phyloP scores from a whole-genome alignment of 2,113 vertebrate species.

The Myiozetetes cayanensis region DNA sequence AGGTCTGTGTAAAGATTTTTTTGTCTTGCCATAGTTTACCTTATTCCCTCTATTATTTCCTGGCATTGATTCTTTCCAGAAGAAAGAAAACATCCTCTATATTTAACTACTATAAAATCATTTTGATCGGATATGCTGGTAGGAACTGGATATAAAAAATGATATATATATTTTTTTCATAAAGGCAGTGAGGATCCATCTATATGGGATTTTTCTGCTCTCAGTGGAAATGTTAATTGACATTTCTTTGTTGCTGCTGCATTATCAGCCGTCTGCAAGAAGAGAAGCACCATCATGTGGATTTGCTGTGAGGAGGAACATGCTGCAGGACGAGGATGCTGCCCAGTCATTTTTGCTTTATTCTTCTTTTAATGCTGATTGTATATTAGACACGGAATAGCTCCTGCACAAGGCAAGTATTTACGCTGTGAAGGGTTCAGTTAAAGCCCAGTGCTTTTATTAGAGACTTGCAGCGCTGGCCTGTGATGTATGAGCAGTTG shows the following conservation, averaged over 20 bases:
- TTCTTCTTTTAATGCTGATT: background rate
- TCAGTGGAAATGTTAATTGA: background rate
- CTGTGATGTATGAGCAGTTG: background rate
- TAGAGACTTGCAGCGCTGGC: background rate
- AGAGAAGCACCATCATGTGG: background rate
- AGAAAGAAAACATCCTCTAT: background rate
- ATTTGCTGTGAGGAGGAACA: conserved; percentile 7
- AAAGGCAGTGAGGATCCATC: background rate
- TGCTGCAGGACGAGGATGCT: background rate
- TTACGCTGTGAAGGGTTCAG: background rate
- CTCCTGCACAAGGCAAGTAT: background rate
- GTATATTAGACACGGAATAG: background rate
- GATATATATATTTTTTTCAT: background rate
- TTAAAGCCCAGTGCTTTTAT: background rate
- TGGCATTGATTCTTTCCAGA: background rate
- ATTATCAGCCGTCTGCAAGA: background rate
- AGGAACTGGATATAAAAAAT: background rate
- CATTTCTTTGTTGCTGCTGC: background rate
- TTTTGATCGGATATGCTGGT: background rate
- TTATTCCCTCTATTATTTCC: background rate
- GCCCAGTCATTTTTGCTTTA: background rate
- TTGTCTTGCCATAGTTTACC: background rate
- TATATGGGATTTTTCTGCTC: conserved; percentile 8
- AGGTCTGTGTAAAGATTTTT: background rate
- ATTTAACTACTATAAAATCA: background rate